Percentiles rank a stretch among this genome's conserved stretches.
Evolutionary conservation across 1,140 invertebrate genomes (phyloP).

Genomic region (Chironomus tepperi): DNA sequence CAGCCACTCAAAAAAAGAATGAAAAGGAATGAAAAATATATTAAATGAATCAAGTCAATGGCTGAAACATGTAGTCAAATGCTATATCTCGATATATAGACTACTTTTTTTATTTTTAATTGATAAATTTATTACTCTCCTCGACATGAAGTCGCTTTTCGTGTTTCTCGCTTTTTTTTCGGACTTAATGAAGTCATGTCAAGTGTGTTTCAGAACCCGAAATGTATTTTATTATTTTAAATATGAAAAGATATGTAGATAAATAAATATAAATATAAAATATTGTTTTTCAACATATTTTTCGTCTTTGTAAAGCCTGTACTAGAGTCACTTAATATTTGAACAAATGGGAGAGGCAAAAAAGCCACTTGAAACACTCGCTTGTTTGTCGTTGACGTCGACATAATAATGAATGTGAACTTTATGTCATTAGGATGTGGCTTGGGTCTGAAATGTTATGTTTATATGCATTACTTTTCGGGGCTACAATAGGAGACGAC

Average conservation of each 20-base stretch:
- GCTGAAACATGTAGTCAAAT: no score
- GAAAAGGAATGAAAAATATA: no score
- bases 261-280: no score
- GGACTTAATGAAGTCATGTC: slow-evolving; percentile 11
- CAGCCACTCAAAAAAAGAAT: no score
- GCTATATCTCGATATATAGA: background rate
- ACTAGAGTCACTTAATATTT: background rate
- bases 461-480: no score
- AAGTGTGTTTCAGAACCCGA: background rate
- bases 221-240: no score
- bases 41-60: no score
- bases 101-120: slow-evolving; percentile 17
- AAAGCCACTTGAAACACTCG: background rate
- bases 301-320: background rate
- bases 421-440: no score
- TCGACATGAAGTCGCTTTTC: slow-evolving; percentile 10
- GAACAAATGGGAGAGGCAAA: background rate
- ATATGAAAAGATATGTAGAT: background rate
- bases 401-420: background rate
- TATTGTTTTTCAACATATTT: no score
- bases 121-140: slow-evolving; percentile 11
- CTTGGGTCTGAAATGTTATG: no score
- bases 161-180: background rate
- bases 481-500: no score
- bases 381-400: background rate